Conservation (phyloP, 1,140 invertebrate genomes). For the Diuraphis noxia region DNA sequence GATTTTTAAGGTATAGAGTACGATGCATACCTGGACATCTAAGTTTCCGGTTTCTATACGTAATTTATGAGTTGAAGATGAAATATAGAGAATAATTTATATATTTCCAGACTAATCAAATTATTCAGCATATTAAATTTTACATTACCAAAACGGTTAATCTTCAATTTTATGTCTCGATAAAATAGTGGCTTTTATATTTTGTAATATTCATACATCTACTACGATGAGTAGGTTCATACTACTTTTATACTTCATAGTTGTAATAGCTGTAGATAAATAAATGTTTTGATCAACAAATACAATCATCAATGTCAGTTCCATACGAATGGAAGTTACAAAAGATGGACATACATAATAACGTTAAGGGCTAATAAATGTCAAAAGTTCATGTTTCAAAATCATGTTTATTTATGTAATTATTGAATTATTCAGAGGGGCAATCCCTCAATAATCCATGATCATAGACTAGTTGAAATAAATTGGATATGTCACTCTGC, state of each 20-base stretch:
- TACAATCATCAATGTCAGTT: not conserved
- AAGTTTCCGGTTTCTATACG: not conserved
- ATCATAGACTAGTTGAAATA: not conserved
- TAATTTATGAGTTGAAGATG: not conserved
- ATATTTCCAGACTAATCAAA: not conserved
- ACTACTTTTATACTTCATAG: not conserved
- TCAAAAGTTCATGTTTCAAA: not conserved
- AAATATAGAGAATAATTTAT: not conserved
- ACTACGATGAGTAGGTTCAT: not conserved
- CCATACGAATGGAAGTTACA: not conserved
- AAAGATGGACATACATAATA: not conserved
- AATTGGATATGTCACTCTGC: not conserved
- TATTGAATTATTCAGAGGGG: no score
- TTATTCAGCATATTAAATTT: not conserved
- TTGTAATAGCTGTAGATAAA: not conserved
- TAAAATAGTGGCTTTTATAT: not conserved
- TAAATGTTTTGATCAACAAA: not conserved
- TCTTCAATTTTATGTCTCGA: not conserved
- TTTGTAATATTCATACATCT: not conserved
- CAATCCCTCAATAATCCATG: no score
- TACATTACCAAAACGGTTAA: not conserved
- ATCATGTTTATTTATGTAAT: not conserved
- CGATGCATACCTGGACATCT: not conserved
- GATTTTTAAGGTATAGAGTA: not conserved
- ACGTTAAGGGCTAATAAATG: not conserved